Evolutionary conservation across 2,888 invertebrate genomes (phyloP).

Genomic region (Cephus pygmeus): DNA sequence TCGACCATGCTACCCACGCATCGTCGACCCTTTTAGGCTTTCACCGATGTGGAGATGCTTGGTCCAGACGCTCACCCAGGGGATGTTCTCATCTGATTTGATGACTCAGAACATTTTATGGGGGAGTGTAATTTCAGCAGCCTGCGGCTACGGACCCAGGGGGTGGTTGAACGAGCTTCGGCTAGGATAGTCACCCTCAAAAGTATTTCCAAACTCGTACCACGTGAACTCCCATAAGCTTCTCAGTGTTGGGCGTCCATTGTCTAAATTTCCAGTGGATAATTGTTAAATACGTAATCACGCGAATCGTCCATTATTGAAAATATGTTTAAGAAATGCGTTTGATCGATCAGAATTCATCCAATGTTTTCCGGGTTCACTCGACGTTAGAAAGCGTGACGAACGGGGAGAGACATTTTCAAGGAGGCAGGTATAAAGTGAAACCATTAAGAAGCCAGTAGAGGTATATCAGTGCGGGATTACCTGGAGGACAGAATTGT

Average conservation of each 20-base stretch:
- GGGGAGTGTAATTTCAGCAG: background rate
- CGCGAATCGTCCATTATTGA: constrained; percentile 13
- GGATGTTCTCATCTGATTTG: constrained; percentile 29
- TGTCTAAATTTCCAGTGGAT: background rate
- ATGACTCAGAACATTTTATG: constrained; percentile 39
- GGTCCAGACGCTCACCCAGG: background rate
- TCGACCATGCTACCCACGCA: background rate
- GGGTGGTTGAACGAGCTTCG: background rate
- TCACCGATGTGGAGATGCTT: background rate
- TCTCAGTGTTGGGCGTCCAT: background rate
- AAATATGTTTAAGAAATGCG: background rate
- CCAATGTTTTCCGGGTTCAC: constrained; percentile 34
- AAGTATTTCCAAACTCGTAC: background rate
- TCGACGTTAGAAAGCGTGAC: constrained; percentile 47
- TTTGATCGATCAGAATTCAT: constrained; percentile 25
- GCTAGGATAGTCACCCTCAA: background rate
- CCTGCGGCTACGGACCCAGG: background rate
- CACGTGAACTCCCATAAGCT: background rate
- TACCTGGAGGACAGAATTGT: background rate
- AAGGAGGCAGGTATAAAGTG: background rate
- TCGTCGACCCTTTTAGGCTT: background rate
- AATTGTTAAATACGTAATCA: background rate
- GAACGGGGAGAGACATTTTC: constrained; percentile 11
- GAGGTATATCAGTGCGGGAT: background rate
- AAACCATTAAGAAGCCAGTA: background rate